Evolutionary conservation across 53 echinoderm and acorn worm species (phyloP).

Genomic region (Antedon mediterranea): DNA sequence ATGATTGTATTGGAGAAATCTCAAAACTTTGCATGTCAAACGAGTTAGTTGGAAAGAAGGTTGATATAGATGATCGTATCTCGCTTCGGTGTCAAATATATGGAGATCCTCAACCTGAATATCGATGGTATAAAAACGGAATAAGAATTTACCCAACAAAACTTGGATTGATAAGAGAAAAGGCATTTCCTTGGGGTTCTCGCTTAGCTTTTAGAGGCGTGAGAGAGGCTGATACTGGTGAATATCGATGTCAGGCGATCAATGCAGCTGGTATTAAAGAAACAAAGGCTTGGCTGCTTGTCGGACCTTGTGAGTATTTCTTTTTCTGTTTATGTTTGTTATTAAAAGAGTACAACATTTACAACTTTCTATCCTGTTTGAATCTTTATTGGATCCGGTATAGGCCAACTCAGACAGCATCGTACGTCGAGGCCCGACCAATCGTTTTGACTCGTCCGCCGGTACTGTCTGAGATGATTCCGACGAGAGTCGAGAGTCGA

Average conservation of each 20-base stretch:
- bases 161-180: not conserved
- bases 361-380: too few species aligned
- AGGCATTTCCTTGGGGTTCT: not conserved
- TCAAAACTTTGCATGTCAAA: not conserved
- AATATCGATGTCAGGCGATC: not conserved
- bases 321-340: too few species aligned
- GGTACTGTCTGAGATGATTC: too few species aligned
- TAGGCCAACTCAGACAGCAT: too few species aligned
- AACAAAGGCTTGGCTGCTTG: not conserved
- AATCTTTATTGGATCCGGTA: too few species aligned
- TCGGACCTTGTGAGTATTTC: not conserved
- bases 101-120: not conserved
- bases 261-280: not conserved
- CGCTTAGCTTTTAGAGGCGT: not conserved
- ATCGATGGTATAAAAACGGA: not conserved
- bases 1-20: not conserved
- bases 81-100: not conserved
- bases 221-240: not conserved
- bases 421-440: too few species aligned
- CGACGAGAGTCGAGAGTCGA: too few species aligned
- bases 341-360: too few species aligned
- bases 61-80: not conserved
- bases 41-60: not conserved
- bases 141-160: not conserved
- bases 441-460: too few species aligned